Percentiles rank a stretch among this genome's conserved stretches.
Conservation (phyloP, 35 echinoderm and acorn worm genomes). For the Strongylocentrotus purpuratus region DNA sequence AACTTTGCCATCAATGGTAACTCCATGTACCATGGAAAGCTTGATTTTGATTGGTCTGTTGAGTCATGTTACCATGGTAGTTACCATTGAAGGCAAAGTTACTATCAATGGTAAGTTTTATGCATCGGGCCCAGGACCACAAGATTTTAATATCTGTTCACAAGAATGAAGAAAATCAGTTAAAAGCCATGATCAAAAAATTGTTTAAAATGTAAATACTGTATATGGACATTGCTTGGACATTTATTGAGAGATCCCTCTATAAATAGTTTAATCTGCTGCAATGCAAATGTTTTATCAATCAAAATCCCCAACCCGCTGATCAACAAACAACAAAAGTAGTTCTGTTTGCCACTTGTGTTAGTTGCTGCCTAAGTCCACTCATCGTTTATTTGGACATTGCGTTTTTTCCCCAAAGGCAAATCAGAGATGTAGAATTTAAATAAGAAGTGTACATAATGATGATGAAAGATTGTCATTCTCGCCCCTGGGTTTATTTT, state of each 20-base stretch:
- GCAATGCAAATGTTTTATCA: neutral
- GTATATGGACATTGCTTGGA: neutral
- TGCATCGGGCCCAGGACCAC: too few species aligned
- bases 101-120: too few species aligned
- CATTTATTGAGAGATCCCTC: neutral
- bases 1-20: too few species aligned
- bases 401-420: constrained; percentile 14
- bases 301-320: constrained; percentile 31
- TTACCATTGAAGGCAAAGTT: too few species aligned
- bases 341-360: constrained; percentile 33
- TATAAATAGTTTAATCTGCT: constrained; percentile 27
- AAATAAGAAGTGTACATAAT: constrained; percentile 27
- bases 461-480: neutral
- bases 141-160: too few species aligned
- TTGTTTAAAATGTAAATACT: neutral
- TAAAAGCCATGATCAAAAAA: too few species aligned
- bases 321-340: constrained; percentile 31
- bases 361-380: neutral
- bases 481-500: neutral
- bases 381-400: constrained; percentile 25
- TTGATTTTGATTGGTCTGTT: too few species aligned
- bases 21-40: too few species aligned
- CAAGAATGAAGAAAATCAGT: neutral
- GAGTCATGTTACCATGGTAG: too few species aligned
- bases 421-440: neutral